These are phyloP conservation scores for Myrmophylax atrothorax DNA, from an alignment of 2,113 vertebrate species.

Conservation along the genomic window DNA sequence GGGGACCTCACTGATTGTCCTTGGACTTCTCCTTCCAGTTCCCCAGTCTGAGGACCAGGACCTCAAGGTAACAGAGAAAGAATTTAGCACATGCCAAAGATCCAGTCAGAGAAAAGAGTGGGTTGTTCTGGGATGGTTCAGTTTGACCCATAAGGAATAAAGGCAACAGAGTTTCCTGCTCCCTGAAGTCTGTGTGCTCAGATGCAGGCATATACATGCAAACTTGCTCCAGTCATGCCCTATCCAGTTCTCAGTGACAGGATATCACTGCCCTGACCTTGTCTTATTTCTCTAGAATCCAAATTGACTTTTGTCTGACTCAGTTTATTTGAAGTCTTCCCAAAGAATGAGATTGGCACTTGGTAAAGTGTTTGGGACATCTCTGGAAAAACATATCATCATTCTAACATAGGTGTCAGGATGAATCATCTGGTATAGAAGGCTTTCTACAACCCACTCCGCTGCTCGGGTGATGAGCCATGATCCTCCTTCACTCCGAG, in stretches of 20 bases:
- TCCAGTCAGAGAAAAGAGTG: background rate
- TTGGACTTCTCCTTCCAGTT: background rate
- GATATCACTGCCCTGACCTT: background rate
- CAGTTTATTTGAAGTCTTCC: constrained; percentile 9
- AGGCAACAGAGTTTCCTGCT: background rate
- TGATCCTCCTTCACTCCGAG: background rate
- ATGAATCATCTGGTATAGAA: constrained; percentile 8
- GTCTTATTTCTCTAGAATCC: background rate
- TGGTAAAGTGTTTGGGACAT: background rate
- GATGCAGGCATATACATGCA: background rate
- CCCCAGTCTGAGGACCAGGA: background rate
- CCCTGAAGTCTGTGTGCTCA: background rate
- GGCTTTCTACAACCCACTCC: background rate
- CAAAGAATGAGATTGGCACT: background rate
- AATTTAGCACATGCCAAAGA: background rate
- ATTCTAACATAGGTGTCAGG: background rate
- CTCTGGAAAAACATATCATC: background rate
- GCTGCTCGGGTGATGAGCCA: background rate
- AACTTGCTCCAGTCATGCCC: background rate
- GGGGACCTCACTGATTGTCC: background rate
- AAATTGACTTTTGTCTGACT: constrained; percentile 13
- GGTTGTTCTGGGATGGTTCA: background rate
- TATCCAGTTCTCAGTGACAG: background rate
- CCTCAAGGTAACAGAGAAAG: background rate
- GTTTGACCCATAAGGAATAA: fast-evolving